Base-by-base conservation (phyloP, 2,797 vertebrate genomes). In the Catamblyrhynchus diadema region DNA sequence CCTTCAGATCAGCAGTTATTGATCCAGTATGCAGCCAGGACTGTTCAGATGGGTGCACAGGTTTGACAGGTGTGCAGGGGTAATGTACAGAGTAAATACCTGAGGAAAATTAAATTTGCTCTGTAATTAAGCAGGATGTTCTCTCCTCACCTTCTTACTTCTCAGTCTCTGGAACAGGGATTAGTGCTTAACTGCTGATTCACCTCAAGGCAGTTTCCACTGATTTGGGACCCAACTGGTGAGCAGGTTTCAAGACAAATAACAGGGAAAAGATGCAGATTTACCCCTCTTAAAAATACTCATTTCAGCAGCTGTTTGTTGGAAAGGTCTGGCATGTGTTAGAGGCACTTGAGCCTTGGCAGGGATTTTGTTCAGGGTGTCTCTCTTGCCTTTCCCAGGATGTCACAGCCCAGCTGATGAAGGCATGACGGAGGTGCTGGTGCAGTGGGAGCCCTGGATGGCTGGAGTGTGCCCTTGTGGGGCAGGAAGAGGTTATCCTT, bases 391-490 rank as follows among this genome's bases (percentile, higher is more conserved):
- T 35, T 67, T n/a, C 32, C 13, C 7, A 21, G n/a, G 48, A 30
- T 19, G 44, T 44, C 3, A 4, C 19, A 60, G 30, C 21, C 11
- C 1, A 2, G 18, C 27, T 81, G 54, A 35, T 0, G 0, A 28
- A 75, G 22, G 7, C 0, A 0, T 30, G n/a, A 48, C 6, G 5
- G 37, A 60, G 1, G 25, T 2, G 2, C 22, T 35, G 39, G 14
- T 41, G n/a, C 25, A 14, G 25, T 22, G n/a, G 47, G 27, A 72
- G 15, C 16, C 32, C 18, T 14, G 20, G 24, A 1, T 28, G 48
- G 21, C 51, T 3, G 4, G 16, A 51, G 2, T 1, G 2, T 27
- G 44, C 9, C 45, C n/a, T 3, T 1, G 32, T 13, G 22, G n/a
- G 15, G 20, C 3, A 2, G 12, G 42, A 32, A 10, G 16, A 61